Evolutionary conservation across 2,888 invertebrate genomes (phyloP).

Genomic region (Acleris literana): DNA sequence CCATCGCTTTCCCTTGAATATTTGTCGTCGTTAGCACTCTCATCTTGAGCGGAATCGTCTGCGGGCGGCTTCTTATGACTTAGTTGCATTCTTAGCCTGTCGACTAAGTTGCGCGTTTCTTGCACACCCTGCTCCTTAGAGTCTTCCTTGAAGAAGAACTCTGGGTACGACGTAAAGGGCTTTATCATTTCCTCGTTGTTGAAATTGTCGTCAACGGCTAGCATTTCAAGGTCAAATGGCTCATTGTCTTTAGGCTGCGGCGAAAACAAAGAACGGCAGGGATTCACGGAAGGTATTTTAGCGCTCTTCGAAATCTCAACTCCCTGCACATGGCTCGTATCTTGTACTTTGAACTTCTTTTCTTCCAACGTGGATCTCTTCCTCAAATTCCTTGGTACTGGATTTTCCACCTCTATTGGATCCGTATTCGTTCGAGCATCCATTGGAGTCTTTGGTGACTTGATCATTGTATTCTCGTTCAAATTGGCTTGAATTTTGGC

Average conservation of each 20-base stretch:
- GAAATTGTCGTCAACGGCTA: constrained; percentile 86
- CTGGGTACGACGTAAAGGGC: constrained; percentile 86
- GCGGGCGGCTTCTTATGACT: constrained; percentile 85
- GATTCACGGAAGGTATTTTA: constrained; percentile 74
- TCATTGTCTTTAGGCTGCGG: constrained; percentile 87
- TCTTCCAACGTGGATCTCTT: constrained; percentile 69
- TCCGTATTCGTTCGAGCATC: constrained; percentile 73
- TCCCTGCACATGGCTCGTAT: constrained; percentile 73
- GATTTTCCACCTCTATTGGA: constrained; percentile 64
- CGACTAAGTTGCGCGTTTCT: constrained; percentile 92
- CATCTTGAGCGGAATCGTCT: constrained; percentile 72
- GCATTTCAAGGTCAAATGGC: constrained; percentile 85
- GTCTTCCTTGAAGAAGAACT: constrained; percentile 89
- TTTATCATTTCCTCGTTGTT: constrained; percentile 86
- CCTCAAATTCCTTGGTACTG: constrained; percentile 55
- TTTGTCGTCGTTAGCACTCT: constrained; percentile 54
- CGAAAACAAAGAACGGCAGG: constrained; percentile 87
- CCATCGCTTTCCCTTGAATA: constrained; percentile 51
- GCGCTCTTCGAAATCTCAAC: constrained; percentile 78
- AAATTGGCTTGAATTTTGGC: constrained; percentile 78
- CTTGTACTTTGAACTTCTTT: constrained; percentile 70
- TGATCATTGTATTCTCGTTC: constrained; percentile 79
- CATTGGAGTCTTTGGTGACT: constrained; percentile 79
- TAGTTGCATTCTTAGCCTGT: constrained; percentile 90
- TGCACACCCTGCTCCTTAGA: constrained; percentile 91